Evolutionary conservation across 2,888 invertebrate genomes (phyloP).

Genomic region (Mellilla xanthometata): DNA sequence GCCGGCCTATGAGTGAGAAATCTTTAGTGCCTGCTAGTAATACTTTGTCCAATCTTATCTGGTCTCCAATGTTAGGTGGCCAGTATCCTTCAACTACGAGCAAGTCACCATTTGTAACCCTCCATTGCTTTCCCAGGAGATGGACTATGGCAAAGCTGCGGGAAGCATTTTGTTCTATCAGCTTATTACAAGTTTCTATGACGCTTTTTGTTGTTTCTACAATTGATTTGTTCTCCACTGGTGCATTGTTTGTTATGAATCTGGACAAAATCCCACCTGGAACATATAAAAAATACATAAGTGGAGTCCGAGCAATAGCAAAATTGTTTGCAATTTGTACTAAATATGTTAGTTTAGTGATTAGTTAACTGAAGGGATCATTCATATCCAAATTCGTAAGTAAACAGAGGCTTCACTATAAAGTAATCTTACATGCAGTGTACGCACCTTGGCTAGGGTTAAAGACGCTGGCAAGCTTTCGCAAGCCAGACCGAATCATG

Average conservation of each 20-base stretch:
- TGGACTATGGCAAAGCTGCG: slow-evolving; percentile 92
- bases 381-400: no score
- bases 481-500: slow-evolving; percentile 61
- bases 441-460: slow-evolving; percentile 52
- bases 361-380: no score
- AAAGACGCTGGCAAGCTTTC: slow-evolving; percentile 53
- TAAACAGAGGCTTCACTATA: no score
- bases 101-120: slow-evolving; percentile 93
- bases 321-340: no score
- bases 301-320: background rate
- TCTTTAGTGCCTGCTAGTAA: slow-evolving; percentile 89
- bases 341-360: no score
- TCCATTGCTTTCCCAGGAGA: slow-evolving; percentile 91
- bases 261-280: slow-evolving; percentile 65
- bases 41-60: slow-evolving; percentile 92
- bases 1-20: slow-evolving; percentile 91
- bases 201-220: slow-evolving; percentile 72
- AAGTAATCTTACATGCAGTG: no score
- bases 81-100: slow-evolving; percentile 92
- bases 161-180: slow-evolving; percentile 82
- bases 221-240: slow-evolving; percentile 44
- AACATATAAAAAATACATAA: slow-evolving; percentile 24
- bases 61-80: slow-evolving; percentile 91
- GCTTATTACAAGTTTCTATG: slow-evolving; percentile 84
- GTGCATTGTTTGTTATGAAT: slow-evolving; percentile 54